Evolutionary conservation across 2,113 vertebrate species (phyloP).

Genomic region (Alces alces): DNA sequence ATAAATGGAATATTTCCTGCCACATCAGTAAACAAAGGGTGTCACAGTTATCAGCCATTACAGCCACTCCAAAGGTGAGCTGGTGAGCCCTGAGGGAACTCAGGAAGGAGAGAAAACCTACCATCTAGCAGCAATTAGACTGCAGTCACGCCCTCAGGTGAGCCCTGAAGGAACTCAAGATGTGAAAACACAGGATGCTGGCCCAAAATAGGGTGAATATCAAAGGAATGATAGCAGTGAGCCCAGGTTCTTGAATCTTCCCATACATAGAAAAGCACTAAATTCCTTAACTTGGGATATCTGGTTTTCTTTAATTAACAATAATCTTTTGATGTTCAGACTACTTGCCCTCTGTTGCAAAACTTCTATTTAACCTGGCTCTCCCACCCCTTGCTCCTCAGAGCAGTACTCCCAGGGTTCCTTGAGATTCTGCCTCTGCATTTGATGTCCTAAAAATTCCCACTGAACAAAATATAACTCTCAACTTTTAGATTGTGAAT

Average conservation of each 20-base stretch:
- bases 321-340: not conserved
- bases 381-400: not conserved
- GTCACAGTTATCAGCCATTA: not conserved
- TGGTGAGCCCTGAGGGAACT: not conserved
- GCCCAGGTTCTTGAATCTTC: not conserved
- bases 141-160: not conserved
- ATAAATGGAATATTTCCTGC: not conserved
- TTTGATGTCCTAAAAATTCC: not conserved
- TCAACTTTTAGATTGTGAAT: not conserved
- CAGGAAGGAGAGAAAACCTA: not conserved
- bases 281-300: not conserved
- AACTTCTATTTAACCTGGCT: not conserved
- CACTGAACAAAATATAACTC: not conserved
- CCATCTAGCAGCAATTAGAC: not conserved
- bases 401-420: not conserved
- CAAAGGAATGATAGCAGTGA: not conserved
- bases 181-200: not conserved
- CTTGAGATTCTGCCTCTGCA: not conserved
- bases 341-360: not conserved
- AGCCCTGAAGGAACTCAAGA: not conserved
- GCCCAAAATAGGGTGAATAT: not conserved
- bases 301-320: not conserved
- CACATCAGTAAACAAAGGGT: not conserved
- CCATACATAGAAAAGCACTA: not conserved
- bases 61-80: not conserved